Base-by-base conservation (phyloP, 2,888 invertebrate species). In the Druceiella hillmani region DNA sequence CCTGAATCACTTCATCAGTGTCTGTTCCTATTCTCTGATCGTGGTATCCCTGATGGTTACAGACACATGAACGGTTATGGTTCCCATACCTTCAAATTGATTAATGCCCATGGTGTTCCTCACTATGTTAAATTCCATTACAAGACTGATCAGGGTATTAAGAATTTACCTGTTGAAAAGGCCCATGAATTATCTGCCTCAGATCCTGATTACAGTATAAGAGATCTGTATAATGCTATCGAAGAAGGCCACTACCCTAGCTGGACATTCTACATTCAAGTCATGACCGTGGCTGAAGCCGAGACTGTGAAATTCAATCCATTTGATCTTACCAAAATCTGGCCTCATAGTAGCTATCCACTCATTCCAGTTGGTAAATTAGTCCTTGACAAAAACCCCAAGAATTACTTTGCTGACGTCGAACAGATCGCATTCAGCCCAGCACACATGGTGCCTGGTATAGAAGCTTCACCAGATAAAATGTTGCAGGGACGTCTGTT, bases 61-160 rank as follows among this genome's bases (percentile, higher is more conserved):
- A 55, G 73, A 12, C 59, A 61, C 52, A 76, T 75, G 75, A 67
- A 75, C 47, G 74, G 74, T 20, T 76, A 70, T 49, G 69, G 71
- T 5, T 66, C 67, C 24, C 73, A 75, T 54, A 44, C 43, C 3
- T 46, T 32, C 17, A 71, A 74, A 49, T 50, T 75, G 44, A 65
- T 74, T 27, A 75, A 74, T 53, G 53, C 50, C 3, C 46, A 64
- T 4, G 53, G 57, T 11, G 54, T 64, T 36, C 51, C 62, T 9
- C 33, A 52, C 61, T 75, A 66, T 52, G 72, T 54, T 68, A 73
- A 40, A 24, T 45, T 40, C 14, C 39, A 43, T 13, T 50, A 47
- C 34, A 45, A 63, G 57, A 57, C 61, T 33, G 58, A 67, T 47
- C 66, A 69, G 44, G 68, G 67, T 11, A 62, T 66, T 32, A 61